These are phyloP conservation scores for Eupithecia vulgata DNA, from an alignment of 2,888 invertebrate species.

Conservation along the genomic window DNA sequence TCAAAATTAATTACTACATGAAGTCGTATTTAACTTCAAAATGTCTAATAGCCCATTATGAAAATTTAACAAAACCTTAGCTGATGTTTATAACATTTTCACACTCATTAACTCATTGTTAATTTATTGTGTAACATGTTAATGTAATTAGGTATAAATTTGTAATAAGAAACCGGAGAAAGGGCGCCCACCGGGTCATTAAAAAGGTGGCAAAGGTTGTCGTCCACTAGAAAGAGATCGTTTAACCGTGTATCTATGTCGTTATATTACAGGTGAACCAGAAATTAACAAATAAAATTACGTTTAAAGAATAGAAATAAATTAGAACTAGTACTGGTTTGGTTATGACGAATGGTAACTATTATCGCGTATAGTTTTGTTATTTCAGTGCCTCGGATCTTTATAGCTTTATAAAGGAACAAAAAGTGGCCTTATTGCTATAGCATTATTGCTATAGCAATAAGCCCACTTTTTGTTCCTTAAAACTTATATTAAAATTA, in stretches of 20 bases:
- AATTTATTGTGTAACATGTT: conserved; percentile 60
- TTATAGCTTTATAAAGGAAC: no score
- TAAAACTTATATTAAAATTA: no score
- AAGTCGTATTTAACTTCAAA: conserved; percentile 52
- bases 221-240: neutral
- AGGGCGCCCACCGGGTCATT: conserved; percentile 44
- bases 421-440: no score
- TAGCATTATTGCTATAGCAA: no score
- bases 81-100: conserved; percentile 60
- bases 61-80: conserved; percentile 51
- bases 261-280: neutral
- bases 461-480: no score
- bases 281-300: no score
- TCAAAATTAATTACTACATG: conserved; percentile 45
- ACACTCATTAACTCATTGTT: conserved; percentile 61
- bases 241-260: neutral
- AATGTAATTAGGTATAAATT: conserved; percentile 66
- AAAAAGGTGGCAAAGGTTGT: conserved; percentile 18
- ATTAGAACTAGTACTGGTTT: no score
- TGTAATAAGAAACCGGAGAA: conserved; percentile 60
- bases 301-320: no score
- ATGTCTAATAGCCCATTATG: conserved; percentile 59
- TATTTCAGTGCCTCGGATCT: no score
- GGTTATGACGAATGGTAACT: neutral
- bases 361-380: neutral